Conservation (phyloP, 2,888 invertebrate genomes). For the Euphydryas editha region DNA sequence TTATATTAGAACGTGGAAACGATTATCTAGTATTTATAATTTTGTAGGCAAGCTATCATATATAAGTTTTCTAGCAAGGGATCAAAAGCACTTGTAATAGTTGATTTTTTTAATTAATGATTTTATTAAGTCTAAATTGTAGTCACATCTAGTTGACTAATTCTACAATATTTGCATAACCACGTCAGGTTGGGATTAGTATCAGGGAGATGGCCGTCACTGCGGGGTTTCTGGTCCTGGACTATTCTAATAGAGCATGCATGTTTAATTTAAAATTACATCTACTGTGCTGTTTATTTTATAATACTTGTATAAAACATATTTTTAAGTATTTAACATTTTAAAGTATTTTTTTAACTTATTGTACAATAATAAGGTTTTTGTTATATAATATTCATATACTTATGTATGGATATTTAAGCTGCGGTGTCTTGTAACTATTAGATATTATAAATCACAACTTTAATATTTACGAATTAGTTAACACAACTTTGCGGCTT, state of each 20-base stretch:
- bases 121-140: neutral
- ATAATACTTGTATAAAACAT: neutral
- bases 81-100: neutral
- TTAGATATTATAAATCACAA: too few species aligned
- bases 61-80: neutral
- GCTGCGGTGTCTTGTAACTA: too few species aligned
- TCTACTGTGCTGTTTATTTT: conserved; percentile 10
- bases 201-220: conserved; percentile 58
- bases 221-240: conserved; percentile 50
- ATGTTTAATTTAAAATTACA: conserved; percentile 32
- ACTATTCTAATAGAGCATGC: conserved; percentile 43
- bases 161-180: conserved; percentile 61
- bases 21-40: too few species aligned
- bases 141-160: conserved; percentile 38
- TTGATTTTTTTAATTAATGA: neutral
- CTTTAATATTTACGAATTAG: too few species aligned
- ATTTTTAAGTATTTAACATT: too few species aligned
- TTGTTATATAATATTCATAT: too few species aligned
- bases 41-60: too few species aligned
- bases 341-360: too few species aligned
- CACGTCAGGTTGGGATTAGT: conserved; percentile 61
- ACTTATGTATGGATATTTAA: too few species aligned
- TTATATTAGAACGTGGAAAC: too few species aligned
- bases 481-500: too few species aligned
- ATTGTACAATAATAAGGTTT: too few species aligned